Evolutionary conservation across 2,113 vertebrate species (phyloP).

Genomic region (Petrocephalus microphthalmus): DNA sequence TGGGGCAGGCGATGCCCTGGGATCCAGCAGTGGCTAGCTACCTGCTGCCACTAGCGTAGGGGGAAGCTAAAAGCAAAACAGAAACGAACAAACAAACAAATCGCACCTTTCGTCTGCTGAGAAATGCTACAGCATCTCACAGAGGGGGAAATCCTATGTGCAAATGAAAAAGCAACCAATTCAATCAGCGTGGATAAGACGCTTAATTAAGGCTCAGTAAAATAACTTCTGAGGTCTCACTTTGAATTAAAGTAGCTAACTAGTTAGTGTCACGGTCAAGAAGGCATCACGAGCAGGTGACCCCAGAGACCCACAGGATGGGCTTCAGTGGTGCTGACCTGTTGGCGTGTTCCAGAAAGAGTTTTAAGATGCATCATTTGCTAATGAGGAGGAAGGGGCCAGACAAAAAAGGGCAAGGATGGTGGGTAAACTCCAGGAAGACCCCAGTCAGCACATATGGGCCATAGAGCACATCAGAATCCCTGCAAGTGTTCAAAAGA

Average conservation of each 20-base stretch:
- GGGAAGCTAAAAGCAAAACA: not conserved
- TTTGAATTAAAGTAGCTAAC: not conserved
- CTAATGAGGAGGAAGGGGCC: not conserved
- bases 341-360: not conserved
- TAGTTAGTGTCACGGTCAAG: not conserved
- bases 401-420: not conserved
- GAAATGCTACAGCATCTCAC: not conserved
- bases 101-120: not conserved
- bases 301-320: not conserved
- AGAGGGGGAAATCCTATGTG: not conserved
- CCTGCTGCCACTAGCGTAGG: not conserved
- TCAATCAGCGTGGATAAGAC: not conserved
- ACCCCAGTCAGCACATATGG: not conserved
- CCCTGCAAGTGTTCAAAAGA: conserved; percentile 18
- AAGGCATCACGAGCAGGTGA: not conserved
- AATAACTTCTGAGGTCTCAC: not conserved
- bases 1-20: not conserved
- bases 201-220: not conserved
- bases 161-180: not conserved
- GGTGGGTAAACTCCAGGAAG: not conserved
- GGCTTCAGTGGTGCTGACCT: not conserved
- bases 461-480: not conserved
- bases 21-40: not conserved
- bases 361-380: not conserved
- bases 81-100: not conserved